phyloP scores from a whole-genome alignment of 2,888 invertebrate species.

The Callyntrura sp. region DNA sequence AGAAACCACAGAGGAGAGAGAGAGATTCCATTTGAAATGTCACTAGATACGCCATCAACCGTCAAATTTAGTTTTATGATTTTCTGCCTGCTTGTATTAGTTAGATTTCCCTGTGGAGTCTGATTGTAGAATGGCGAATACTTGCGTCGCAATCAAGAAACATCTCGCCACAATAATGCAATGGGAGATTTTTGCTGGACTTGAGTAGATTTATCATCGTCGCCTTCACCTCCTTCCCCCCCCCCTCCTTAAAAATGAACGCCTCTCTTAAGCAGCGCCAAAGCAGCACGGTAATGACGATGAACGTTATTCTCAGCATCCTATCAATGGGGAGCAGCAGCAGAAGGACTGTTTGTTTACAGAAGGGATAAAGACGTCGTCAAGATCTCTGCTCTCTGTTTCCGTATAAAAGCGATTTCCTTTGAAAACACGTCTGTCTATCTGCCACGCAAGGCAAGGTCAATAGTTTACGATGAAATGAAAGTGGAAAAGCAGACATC shows the following conservation, averaged over 20 bases:
- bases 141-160: too few relatives aligned
- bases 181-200: too few relatives aligned
- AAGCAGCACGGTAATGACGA: neutral
- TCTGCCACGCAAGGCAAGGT: slow-evolving; percentile 52
- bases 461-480: slow-evolving; percentile 56
- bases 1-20: too few relatives aligned
- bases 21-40: too few relatives aligned
- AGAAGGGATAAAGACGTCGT: slow-evolving; percentile 36
- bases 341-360: slow-evolving; percentile 44
- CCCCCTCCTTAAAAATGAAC: neutral
- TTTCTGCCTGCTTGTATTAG: too few relatives aligned
- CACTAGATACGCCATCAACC: too few relatives aligned
- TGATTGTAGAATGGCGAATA: too few relatives aligned
- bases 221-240: neutral
- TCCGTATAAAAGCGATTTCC: slow-evolving; percentile 39
- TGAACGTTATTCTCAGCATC: neutral
- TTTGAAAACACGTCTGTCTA: slow-evolving; percentile 36
- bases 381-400: neutral
- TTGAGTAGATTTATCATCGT: neutral
- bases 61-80: too few relatives aligned
- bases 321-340: neutral
- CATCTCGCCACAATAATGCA: too few relatives aligned
- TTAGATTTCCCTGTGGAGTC: too few relatives aligned
- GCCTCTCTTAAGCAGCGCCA: neutral
- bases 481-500: slow-evolving; percentile 61